Conservation (phyloP, 1,140 invertebrate species). For the Caenorhabditis briggsae region DNA sequence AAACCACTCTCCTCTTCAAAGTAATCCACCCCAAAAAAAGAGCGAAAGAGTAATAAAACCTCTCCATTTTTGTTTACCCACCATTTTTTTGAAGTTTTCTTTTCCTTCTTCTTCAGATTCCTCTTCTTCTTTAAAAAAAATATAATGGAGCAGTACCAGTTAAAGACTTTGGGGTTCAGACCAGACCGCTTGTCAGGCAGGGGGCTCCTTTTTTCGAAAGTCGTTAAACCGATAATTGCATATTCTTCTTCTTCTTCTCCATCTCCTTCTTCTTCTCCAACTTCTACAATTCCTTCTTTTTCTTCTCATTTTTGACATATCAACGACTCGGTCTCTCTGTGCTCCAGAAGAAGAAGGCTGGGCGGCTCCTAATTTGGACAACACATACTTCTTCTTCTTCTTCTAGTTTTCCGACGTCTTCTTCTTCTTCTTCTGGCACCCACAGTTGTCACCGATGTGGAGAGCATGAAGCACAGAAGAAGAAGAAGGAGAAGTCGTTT, state of each 20-base stretch:
- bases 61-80: constrained; percentile 10
- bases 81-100: not conserved
- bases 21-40: not conserved
- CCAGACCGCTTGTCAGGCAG: no score
- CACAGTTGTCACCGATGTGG: constrained; percentile 5
- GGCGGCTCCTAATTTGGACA: constrained; percentile 38
- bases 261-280: not conserved
- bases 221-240: constrained; percentile 52
- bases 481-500: constrained; percentile 29
- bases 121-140: not conserved
- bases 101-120: not conserved
- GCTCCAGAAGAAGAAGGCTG: not conserved
- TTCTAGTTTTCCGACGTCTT: not conserved
- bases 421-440: constrained; percentile 17
- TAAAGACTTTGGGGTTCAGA: not conserved
- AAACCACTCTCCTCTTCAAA: no score
- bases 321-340: not conserved
- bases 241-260: not conserved
- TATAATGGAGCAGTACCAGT: not conserved
- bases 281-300: not conserved
- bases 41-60: constrained; percentile 19
- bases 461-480: not conserved
- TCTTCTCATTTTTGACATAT: constrained; percentile 25
- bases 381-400: constrained; percentile 20
- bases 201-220: not conserved